Conservation (phyloP, 2,888 invertebrate genomes). For the Perizoma affinitatum region DNA sequence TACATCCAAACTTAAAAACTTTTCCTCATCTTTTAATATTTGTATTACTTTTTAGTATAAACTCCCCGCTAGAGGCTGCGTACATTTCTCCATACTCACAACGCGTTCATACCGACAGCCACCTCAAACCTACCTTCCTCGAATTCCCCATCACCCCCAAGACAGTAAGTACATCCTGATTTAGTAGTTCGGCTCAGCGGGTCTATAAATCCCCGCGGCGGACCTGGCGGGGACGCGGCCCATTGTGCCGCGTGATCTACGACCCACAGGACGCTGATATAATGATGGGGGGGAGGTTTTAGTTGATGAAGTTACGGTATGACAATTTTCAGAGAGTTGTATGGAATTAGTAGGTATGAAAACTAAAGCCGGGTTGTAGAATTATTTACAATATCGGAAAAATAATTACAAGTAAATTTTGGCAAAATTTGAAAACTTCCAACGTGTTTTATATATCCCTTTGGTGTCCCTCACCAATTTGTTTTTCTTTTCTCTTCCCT, state of each 20-base stretch:
- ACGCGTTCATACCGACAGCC: neutral
- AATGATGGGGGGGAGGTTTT: constrained; percentile 8
- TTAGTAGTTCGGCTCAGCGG: constrained; percentile 13
- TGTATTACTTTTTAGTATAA: too few species aligned
- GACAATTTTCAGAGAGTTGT: too few species aligned
- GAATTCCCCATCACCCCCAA: neutral
- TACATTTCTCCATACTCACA: neutral
- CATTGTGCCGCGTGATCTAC: constrained; percentile 32
- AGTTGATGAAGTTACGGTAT: neutral
- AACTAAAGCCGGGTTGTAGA: neutral
- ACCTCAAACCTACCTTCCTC: neutral
- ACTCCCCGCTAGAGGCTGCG: neutral
- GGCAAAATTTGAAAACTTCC: neutral
- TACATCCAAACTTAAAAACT: too few species aligned
- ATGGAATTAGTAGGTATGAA: too few species aligned
- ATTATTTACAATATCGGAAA: too few species aligned
- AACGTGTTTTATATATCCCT: too few species aligned
- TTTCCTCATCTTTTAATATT: too few species aligned
- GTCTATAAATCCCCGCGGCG: constrained; percentile 20
- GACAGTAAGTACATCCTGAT: neutral
- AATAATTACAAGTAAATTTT: neutral
- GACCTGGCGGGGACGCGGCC: constrained; percentile 16
- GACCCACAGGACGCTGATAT: constrained; percentile 3
- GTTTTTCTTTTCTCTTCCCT: too few species aligned
- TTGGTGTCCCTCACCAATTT: too few species aligned